These are phyloP conservation scores for Lethenteron reissneri DNA, from an alignment of 2,113 vertebrate genomes.

Conservation along the genomic window DNA sequence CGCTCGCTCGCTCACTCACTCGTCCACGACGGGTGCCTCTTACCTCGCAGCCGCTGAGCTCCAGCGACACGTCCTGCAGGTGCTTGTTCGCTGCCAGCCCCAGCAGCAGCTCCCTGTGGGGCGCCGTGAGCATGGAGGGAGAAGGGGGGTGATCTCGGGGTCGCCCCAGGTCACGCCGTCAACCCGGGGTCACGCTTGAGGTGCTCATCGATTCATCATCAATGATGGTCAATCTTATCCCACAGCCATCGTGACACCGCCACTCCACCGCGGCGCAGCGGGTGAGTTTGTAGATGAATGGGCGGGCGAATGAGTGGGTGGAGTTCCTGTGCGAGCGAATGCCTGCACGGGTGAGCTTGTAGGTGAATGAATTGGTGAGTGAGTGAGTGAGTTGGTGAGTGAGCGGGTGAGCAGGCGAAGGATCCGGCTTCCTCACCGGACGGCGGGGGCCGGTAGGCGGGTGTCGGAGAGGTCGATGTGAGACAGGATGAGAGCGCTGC, in stretches of 20 bases:
- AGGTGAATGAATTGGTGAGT: background rate
- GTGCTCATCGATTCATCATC: too few species aligned
- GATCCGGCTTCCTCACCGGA: slow-evolving; percentile 29
- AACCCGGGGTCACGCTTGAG: too few species aligned
- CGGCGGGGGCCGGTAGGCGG: slow-evolving; percentile 44
- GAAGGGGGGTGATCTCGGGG: too few species aligned
- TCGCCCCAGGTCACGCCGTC: too few species aligned
- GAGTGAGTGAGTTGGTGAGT: background rate
- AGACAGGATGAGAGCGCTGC: slow-evolving; percentile 27
- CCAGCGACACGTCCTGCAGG: slow-evolving; percentile 37
- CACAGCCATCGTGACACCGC: too few species aligned
- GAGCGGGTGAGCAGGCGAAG: background rate
- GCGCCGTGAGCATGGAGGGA: background rate
- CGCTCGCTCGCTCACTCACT: background rate
- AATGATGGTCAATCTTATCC: too few species aligned
- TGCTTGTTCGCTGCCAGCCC: slow-evolving; percentile 47
- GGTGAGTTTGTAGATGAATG: too few species aligned
- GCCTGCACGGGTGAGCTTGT: background rate
- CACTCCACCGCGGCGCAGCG: too few species aligned
- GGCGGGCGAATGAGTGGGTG: too few species aligned
- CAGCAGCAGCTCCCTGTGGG: slow-evolving; percentile 44
- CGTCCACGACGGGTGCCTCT: background rate
- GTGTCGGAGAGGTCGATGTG: slow-evolving; percentile 38
- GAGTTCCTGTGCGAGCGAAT: background rate
- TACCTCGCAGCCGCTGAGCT: slow-evolving; percentile 71